A percentile compares a stretch with the other conserved stretches of the same genome.
These are phyloP conservation scores for Lamellibrachia satsuma DNA, from an alignment of 2,888 invertebrate species.

Conservation along the genomic window DNA sequence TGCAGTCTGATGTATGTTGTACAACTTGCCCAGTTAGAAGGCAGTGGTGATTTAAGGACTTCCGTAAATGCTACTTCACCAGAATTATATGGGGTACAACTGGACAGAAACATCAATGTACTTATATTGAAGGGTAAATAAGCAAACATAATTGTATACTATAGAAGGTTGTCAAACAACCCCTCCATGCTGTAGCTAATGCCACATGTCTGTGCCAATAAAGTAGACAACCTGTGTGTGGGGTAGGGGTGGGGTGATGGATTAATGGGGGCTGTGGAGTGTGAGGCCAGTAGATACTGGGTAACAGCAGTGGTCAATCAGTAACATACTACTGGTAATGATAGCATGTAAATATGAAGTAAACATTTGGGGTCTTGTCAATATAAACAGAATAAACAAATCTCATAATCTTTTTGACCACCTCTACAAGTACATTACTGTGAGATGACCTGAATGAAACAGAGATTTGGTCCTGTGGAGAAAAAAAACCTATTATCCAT, in stretches of 20 bases:
- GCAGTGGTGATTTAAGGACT: too few relatives aligned
- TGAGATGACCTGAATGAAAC: not conserved
- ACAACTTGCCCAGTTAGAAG: too few relatives aligned
- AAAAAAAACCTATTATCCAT: too few relatives aligned
- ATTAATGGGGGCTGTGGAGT: not conserved
- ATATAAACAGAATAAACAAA: not conserved
- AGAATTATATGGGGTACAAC: too few relatives aligned
- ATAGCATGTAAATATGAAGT: not conserved
- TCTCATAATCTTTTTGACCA: not conserved
- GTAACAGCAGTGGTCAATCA: slow-evolving; percentile 1
- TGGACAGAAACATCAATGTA: too few relatives aligned
- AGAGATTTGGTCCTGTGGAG: too few relatives aligned
- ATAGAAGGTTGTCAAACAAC: not conserved
- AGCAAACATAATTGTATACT: not conserved
- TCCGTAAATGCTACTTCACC: too few relatives aligned
- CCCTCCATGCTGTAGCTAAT: not conserved
- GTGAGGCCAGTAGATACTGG: not conserved
- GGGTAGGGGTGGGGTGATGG: not conserved
- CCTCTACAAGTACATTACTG: not conserved
- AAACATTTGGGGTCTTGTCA: not conserved
- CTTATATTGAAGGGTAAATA: too few relatives aligned
- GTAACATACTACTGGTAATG: not conserved
- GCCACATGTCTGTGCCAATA: slow-evolving; percentile 17
- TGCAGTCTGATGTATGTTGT: too few relatives aligned
- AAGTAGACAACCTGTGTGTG: not conserved